Base-by-base conservation (phyloP, 2,113 vertebrate genomes). In the Podarcis raffonei region DNA sequence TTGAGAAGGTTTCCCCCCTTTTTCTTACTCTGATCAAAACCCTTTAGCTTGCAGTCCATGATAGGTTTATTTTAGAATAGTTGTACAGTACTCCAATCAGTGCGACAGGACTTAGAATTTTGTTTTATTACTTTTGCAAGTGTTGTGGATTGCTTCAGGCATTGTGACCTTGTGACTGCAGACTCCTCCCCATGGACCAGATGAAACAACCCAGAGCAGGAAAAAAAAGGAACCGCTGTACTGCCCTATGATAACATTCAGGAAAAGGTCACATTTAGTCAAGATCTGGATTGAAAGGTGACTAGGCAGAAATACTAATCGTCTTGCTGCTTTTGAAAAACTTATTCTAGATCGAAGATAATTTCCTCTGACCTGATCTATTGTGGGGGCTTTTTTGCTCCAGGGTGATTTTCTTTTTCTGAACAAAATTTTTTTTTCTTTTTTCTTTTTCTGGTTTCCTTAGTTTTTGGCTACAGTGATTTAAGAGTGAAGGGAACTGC, bases 191-290 rank as follows among this genome's bases (percentile, higher is more conserved):
- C 35, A 69, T 82, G 91, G 89, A 82, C 84, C 90, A 62, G 89
- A 65, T 91, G 66, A 90, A 94, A 87, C 89, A 93, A 75, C 83
- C 76, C 57, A 8, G 20, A 74, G 83, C 42, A 68, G 86, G 62
- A 57, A 32, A 35, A 91, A 74, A 79, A n/a, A 92, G 86, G 77
- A 74, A 91, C 59, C 35, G 0, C 30, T 2, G 25, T 32, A 0
- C 30, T 2, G 25, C 76, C 65, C 87, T 68, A 74, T 85, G 0
- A 0, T 93, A 93, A 91, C 94, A 86, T 90, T 90, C 35, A 42
- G 89, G 75, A 87, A 88, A 87, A 96, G 95, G 94, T 95, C 93
- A 92, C 90, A 91, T 95, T 92, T 81, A 4, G 74, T 90, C 89
- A 88, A 89, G 81, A 71, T 25, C 9, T 48, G 91, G 81, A 89